These are phyloP conservation scores for Spinus olivaceus DNA, from an alignment of 2,797 vertebrate species.

Conservation along the genomic window DNA sequence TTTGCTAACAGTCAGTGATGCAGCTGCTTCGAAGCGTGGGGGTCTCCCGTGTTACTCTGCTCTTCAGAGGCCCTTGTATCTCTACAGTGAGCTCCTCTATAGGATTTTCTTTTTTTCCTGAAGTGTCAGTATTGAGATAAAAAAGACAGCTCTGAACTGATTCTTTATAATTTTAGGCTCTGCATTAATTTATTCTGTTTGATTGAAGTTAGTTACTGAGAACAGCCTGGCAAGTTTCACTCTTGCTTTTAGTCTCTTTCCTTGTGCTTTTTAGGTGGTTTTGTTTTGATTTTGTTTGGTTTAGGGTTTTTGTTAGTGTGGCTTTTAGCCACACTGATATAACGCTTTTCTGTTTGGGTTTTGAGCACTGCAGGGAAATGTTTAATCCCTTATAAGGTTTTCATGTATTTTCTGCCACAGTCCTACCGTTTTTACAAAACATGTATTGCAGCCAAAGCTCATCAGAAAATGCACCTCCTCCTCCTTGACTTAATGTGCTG, in stretches of 20 bases:
- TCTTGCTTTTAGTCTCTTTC: slow-evolving; percentile 2
- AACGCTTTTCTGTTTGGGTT: neutral
- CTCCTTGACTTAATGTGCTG: neutral
- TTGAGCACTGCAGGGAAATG: neutral
- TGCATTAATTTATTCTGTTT: neutral
- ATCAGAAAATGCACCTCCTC: neutral
- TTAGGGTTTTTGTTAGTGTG: neutral
- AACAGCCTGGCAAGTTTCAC: neutral
- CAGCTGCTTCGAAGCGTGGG: neutral
- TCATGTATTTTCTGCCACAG: neutral
- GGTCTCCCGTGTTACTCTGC: neutral
- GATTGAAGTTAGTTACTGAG: neutral
- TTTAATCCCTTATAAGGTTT: slow-evolving; percentile 2
- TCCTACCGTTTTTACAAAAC: neutral
- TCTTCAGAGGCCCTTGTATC: neutral
- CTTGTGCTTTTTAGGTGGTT: neutral
- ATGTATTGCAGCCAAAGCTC: neutral
- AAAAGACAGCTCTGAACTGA: neutral
- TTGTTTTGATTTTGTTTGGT: neutral
- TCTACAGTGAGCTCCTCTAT: neutral
- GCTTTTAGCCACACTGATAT: neutral
- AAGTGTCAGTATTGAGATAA: slow-evolving; percentile 1
- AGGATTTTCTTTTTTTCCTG: neutral
- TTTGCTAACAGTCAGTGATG: neutral
- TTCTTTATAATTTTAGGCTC: neutral